Conservation (phyloP, 2,797 vertebrate genomes). For the Oreochromis grahami region DNA sequence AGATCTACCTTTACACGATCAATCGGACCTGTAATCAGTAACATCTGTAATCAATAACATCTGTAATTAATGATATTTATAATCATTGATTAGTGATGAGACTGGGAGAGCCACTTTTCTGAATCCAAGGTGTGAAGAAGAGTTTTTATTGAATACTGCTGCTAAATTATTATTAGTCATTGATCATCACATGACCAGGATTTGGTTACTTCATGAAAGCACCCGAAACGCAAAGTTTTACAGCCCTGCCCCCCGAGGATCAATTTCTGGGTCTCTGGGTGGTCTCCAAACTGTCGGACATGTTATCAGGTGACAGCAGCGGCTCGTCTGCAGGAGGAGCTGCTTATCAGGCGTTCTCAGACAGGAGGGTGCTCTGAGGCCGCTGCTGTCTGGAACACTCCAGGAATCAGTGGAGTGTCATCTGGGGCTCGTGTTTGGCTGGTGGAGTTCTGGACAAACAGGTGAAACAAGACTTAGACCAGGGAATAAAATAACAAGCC, state of each 20-base stretch:
- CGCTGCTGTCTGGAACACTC: background rate
- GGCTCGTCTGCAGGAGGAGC: background rate
- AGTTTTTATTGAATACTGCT: background rate
- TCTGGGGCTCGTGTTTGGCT: background rate
- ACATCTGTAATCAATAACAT: background rate
- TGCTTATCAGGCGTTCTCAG: background rate
- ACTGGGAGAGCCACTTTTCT: background rate
- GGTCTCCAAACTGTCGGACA: background rate
- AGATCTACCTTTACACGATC: background rate
- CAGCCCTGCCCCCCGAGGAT: background rate
- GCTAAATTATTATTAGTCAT: background rate
- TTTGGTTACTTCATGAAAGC: background rate
- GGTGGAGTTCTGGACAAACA: background rate
- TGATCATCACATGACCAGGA: background rate
- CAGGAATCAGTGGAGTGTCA: background rate
- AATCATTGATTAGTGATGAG: background rate
- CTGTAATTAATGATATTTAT: background rate
- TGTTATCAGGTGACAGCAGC: slow-evolving; percentile 32
- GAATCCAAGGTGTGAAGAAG: background rate
- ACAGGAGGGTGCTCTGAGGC: background rate
- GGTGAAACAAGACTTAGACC: background rate
- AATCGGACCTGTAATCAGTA: background rate
- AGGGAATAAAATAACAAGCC: background rate
- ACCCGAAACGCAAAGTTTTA: background rate
- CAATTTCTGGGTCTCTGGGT: background rate